Conservation (phyloP, 2,797 vertebrate species). For the Tokudaia tokunoshimensis region DNA sequence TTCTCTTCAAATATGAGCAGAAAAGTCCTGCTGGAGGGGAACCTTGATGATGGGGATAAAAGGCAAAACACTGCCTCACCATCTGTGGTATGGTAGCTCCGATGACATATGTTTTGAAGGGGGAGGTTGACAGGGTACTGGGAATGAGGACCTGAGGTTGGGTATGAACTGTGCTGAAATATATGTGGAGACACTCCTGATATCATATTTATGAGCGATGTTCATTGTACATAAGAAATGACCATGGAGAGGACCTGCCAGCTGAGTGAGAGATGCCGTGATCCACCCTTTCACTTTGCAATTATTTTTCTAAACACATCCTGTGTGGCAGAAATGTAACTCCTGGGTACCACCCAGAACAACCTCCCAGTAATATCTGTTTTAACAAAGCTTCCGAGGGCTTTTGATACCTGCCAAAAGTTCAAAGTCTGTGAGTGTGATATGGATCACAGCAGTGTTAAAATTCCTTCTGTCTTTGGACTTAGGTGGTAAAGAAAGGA, state of each 20-base stretch:
- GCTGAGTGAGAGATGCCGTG: no score
- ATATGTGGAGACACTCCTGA: not conserved
- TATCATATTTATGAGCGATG: not conserved
- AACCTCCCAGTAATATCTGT: not conserved
- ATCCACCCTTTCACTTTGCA: no score
- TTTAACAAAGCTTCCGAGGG: not conserved
- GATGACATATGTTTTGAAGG: fast-evolving
- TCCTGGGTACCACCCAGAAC: no score
- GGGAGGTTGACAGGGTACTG: not conserved
- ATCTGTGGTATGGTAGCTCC: fast-evolving
- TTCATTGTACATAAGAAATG: fast-evolving
- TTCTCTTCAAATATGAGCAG: not conserved
- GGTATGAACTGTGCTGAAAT: not conserved
- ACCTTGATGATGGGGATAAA: not conserved
- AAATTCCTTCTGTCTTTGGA: no score
- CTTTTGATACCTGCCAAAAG: not conserved
- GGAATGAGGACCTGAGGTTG: not conserved
- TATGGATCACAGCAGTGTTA: not conserved
- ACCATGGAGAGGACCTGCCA: fast-evolving
- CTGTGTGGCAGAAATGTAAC: not conserved
- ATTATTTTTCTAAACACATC: not conserved
- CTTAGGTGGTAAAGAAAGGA: not conserved
- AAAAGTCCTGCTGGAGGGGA: not conserved
- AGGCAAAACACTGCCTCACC: not conserved
- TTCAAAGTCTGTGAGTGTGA: no score